phyloP scores from a whole-genome alignment of 2,797 vertebrate genomes.

The Diglossa cyanea region DNA sequence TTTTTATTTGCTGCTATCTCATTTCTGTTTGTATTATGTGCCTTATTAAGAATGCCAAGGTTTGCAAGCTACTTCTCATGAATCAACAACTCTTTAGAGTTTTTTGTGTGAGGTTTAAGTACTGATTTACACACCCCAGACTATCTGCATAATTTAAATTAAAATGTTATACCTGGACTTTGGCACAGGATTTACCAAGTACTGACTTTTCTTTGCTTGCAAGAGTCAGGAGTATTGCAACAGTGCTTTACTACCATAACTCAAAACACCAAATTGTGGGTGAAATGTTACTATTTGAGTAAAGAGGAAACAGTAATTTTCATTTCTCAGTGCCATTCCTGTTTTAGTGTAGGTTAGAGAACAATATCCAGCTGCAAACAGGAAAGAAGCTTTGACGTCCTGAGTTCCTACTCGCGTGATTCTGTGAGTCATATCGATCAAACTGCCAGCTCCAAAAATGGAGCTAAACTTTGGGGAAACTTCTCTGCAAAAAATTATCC shows the following conservation, averaged over 20 bases:
- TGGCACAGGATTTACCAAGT: not conserved
- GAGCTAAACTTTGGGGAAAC: conserved; percentile 34
- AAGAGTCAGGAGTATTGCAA: not conserved
- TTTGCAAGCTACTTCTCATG: not conserved
- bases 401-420: not conserved
- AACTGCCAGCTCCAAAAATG: conserved; percentile 6
- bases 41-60: not conserved
- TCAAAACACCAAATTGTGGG: not conserved
- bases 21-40: not conserved
- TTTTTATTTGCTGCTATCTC: not conserved
- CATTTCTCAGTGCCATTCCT: not conserved
- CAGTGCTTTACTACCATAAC: not conserved
- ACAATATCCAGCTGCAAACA: conserved; percentile 44
- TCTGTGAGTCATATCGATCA: not conserved
- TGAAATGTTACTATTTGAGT: conserved; percentile 35
- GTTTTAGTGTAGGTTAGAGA: not conserved
- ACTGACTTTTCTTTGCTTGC: not conserved
- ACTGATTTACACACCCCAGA: not conserved
- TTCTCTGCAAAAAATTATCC: not conserved
- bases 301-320: not conserved
- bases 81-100: not conserved
- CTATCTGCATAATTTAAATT: not conserved
- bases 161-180: not conserved
- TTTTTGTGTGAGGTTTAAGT: not conserved
- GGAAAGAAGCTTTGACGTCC: conserved; percentile 46